These are phyloP conservation scores for Sipunculus nudus DNA, from an alignment of 2,888 invertebrate species.

Conservation along the genomic window DNA sequence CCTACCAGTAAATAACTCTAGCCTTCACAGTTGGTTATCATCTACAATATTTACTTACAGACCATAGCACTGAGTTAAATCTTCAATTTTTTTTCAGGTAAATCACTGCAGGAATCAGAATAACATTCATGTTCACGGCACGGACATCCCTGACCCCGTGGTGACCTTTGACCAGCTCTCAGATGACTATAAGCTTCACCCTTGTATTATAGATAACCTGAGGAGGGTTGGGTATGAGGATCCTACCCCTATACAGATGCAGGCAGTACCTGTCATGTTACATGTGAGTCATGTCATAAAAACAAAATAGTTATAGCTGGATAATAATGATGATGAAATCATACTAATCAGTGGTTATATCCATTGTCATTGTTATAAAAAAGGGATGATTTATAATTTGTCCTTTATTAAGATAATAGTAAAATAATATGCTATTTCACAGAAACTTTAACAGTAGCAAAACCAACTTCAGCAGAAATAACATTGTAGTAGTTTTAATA, in stretches of 20 bases:
- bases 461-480: too few species aligned
- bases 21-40: too few species aligned
- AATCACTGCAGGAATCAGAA: slow-evolving; percentile 78
- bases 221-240: slow-evolving; percentile 58
- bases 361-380: too few species aligned
- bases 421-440: too few species aligned
- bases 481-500: too few species aligned
- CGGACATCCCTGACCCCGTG: slow-evolving; percentile 81
- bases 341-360: background rate
- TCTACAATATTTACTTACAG: too few species aligned
- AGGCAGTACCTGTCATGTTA: slow-evolving; percentile 89
- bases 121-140: slow-evolving; percentile 82
- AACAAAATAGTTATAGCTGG: background rate
- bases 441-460: too few species aligned
- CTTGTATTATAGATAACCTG: slow-evolving; percentile 76
- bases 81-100: slow-evolving; percentile 69
- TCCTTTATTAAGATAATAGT: background rate
- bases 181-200: slow-evolving; percentile 71
- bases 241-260: slow-evolving; percentile 73
- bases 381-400: too few species aligned
- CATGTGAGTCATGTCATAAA: slow-evolving; percentile 45
- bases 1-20: too few species aligned
- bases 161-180: slow-evolving; percentile 74
- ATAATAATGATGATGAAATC: background rate
- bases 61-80: background rate